These are phyloP conservation scores for Lucilia sericata DNA, from an alignment of 1,140 invertebrate species.

Conservation along the genomic window DNA sequence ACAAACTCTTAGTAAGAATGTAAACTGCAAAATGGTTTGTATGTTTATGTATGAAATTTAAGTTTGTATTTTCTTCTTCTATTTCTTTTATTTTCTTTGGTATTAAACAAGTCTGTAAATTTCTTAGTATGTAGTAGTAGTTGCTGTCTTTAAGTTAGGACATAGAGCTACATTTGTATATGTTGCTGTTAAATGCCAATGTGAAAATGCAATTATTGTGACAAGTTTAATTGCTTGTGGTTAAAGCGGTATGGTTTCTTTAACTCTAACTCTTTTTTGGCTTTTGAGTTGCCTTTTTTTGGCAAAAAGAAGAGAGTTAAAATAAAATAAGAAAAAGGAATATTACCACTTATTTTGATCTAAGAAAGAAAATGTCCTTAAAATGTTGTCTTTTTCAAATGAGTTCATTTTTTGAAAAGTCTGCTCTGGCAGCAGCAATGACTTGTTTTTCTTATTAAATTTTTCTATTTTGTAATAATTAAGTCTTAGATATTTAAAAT, in stretches of 20 bases:
- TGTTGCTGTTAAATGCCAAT: constrained; percentile 23
- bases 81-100: background rate
- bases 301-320: background rate
- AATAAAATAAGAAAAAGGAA: background rate
- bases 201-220: constrained; percentile 65
- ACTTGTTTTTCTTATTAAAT: too few relatives aligned
- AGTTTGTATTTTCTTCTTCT: background rate
- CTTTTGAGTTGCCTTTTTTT: background rate
- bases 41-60: constrained; percentile 7
- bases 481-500: too few relatives aligned
- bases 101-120: constrained; percentile 20
- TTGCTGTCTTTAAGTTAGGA: background rate
- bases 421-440: too few relatives aligned
- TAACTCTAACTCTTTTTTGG: background rate
- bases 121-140: background rate
- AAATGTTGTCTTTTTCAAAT: too few relatives aligned
- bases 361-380: too few relatives aligned
- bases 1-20: background rate
- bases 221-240: constrained; percentile 66
- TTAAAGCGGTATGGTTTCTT: constrained; percentile 46
- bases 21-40: background rate
- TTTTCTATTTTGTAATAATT: too few relatives aligned
- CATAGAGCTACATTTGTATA: background rate
- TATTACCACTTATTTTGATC: too few relatives aligned
- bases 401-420: too few relatives aligned